phyloP scores from a whole-genome alignment of 64 coral and sea anemone genomes.

The Dendronephthya gigantea region DNA sequence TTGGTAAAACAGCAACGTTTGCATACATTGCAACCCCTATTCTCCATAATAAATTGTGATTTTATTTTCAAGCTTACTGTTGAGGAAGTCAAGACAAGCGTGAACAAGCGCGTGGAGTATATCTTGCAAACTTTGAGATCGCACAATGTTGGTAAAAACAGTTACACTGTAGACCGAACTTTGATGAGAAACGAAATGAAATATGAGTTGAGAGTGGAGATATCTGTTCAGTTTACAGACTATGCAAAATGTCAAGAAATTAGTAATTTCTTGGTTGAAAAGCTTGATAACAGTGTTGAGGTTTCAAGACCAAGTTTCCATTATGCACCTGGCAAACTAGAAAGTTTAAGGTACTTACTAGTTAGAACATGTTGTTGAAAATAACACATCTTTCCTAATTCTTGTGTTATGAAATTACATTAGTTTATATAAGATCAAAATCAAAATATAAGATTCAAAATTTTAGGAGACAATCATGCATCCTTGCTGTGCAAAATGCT shows the following conservation, averaged over 20 bases:
- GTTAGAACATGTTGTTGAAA: too few relatives aligned
- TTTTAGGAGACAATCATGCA: constrained; percentile 82
- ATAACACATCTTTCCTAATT: neutral
- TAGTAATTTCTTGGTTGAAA: constrained; percentile 84
- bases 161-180: constrained; percentile 52
- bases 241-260: constrained; percentile 88
- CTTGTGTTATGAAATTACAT: neutral
- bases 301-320: constrained; percentile 61
- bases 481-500: constrained; percentile 82
- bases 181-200: constrained; percentile 46
- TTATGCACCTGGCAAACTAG: constrained; percentile 60
- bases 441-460: neutral
- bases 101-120: constrained; percentile 86
- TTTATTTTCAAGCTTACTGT: constrained; percentile 60
- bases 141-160: constrained; percentile 56
- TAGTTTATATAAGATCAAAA: neutral
- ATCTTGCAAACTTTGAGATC: constrained; percentile 82
- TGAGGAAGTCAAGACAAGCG: constrained; percentile 82
- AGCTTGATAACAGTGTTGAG: constrained; percentile 75
- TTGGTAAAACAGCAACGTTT: too few relatives aligned
- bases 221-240: constrained; percentile 68
- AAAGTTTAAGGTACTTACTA: constrained; percentile 81
- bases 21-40: too few relatives aligned
- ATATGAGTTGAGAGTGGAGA: constrained; percentile 53
- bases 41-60: neutral